These are phyloP conservation scores for Albula glossodonta DNA, from an alignment of 2,113 vertebrate genomes.

Conservation along the genomic window DNA sequence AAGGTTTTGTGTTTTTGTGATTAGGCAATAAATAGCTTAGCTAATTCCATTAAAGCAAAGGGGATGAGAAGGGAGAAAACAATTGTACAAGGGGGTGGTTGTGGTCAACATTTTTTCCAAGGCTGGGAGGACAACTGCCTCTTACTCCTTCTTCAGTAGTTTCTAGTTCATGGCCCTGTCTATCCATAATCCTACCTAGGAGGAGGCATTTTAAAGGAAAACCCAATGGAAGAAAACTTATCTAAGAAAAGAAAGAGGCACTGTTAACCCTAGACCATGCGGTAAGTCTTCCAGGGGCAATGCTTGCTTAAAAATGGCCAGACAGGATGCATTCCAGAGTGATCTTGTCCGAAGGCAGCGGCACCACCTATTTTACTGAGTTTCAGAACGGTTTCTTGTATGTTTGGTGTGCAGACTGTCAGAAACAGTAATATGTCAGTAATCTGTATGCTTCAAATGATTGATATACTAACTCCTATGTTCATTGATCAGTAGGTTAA, in stretches of 20 bases:
- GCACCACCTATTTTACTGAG: conserved; percentile 15
- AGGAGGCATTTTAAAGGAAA: conserved; percentile 40
- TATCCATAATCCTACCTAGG: neutral
- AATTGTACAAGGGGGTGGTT: too few relatives aligned
- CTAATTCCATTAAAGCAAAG: too few relatives aligned
- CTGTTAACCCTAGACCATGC: conserved; percentile 16
- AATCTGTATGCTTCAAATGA: conserved; percentile 14
- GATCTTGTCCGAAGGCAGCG: neutral
- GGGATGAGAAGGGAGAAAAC: too few relatives aligned
- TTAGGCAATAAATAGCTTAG: too few relatives aligned
- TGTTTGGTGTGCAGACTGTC: neutral
- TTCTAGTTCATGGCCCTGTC: neutral
- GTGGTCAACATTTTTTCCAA: too few relatives aligned
- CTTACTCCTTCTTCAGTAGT: neutral
- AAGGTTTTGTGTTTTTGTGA: too few relatives aligned
- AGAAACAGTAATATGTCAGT: neutral
- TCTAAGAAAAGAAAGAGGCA: conserved; percentile 25
- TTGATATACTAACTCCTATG: neutral
- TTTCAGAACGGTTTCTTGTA: neutral
- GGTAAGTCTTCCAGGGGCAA: neutral
- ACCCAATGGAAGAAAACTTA: conserved; percentile 31
- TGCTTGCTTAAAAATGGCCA: neutral
- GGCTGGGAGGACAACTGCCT: neutral
- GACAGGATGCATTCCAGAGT: neutral
- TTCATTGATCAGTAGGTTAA: too few relatives aligned